Evolutionary conservation across 1,140 invertebrate genomes (phyloP).

Genomic region (Diplogasteroides magnus): DNA sequence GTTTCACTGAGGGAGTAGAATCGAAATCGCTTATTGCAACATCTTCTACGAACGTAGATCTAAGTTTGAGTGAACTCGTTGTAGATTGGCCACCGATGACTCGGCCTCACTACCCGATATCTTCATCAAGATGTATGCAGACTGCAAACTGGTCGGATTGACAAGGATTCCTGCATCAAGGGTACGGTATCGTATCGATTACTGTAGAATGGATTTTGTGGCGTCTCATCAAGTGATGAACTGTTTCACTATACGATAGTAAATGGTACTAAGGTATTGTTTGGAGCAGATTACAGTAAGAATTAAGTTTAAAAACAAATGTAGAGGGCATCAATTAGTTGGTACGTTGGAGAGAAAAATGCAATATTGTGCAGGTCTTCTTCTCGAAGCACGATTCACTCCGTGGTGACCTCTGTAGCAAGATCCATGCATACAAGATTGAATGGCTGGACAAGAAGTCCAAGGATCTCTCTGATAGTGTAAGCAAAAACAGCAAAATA

Average conservation of each 20-base stretch:
- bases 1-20: too few relatives aligned
- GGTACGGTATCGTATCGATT: too few relatives aligned
- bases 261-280: too few relatives aligned
- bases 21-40: too few relatives aligned
- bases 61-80: not conserved
- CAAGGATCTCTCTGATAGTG: too few relatives aligned
- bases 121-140: not conserved
- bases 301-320: too few relatives aligned
- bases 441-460: not conserved
- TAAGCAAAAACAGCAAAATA: too few relatives aligned
- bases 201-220: too few relatives aligned
- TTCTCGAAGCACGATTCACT: not conserved
- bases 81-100: not conserved
- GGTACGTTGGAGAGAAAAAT: too few relatives aligned
- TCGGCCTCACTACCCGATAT: not conserved
- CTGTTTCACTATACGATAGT: too few relatives aligned
- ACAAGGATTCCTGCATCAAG: not conserved
- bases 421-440: not conserved
- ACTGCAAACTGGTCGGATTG: not conserved
- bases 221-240: too few relatives aligned
- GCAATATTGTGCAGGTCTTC: not conserved
- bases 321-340: not conserved
- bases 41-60: not conserved
- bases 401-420: not conserved
- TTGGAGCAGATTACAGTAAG: too few relatives aligned